Base-by-base conservation (phyloP, 2,113 vertebrate genomes). In the Pelodiscus sinensis region DNA sequence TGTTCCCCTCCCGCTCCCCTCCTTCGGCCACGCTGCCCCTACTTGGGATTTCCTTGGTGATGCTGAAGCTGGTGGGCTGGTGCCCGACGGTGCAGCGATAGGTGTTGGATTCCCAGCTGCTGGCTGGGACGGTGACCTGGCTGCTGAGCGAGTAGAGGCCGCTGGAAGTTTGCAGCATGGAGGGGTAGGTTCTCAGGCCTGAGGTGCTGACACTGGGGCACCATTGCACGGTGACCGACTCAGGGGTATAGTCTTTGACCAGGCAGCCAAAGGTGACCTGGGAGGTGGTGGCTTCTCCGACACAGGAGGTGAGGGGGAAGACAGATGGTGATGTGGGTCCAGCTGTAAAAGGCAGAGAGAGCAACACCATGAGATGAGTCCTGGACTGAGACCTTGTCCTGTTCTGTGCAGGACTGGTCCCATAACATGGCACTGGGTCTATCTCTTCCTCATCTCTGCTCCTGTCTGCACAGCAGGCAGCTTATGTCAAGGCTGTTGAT, bases 261-360 rank as follows among this genome's bases (percentile, higher is more conserved):
- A 44, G 44, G 44, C 44, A 44, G 44, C 94, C 97, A 51, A 97
- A 3, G 0, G 14, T 81, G 62, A 90, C 1, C 1, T 79, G 2
- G 2, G 24, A 0, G 9, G 8, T 4, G 5, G 9, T 5, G 1
- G 2, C 0, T 0, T 5, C 22, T 18, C 18, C 5, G 10, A 65
- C 87, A 80, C 96, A 97, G 78, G 82, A 4, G 0, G 1, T 3
- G 93, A 97, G 27, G 4, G 93, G 88, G 22, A 95, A 97, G 83
- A 97, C 25, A 0, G 4, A 1, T 2, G 97, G 97, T 2, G 0
- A 0, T 9, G 9, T 65, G 21, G 0, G 0, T 9, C 90, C 6
- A 1, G 0, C 97, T 98, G 93, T 31, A 44, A 52, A 51, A 44
- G 1, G 44, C 4, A 38, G 27, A 80, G 44, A 38, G 52, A n/a